A percentile compares a stretch with the other conserved stretches of the same genome.
Conservation (phyloP, 2,888 invertebrate genomes). For the Eupithecia subumbrata region DNA sequence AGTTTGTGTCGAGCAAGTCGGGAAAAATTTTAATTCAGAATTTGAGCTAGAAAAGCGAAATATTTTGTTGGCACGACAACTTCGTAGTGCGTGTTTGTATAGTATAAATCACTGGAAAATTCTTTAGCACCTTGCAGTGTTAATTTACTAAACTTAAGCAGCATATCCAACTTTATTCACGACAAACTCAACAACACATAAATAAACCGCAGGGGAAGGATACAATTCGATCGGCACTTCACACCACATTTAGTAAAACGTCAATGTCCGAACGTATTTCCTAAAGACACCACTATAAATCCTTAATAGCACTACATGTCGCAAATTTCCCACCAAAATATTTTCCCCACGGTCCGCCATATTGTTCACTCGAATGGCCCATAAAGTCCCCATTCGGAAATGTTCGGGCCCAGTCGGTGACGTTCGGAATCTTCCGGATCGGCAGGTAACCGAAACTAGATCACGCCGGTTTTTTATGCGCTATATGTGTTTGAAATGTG, state of each 20-base stretch:
- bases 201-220: constrained; percentile 26
- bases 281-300: constrained; percentile 40
- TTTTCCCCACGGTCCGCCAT: constrained; percentile 61
- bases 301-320: constrained; percentile 36
- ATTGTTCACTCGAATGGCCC: constrained; percentile 67
- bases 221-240: constrained; percentile 32
- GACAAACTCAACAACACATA: constrained; percentile 30
- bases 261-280: constrained; percentile 31
- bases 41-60: constrained; percentile 7
- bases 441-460: constrained; percentile 41
- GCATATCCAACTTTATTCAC: constrained; percentile 15
- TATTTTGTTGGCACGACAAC: neutral
- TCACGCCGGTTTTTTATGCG: constrained; percentile 38
- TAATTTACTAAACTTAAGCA: neutral
- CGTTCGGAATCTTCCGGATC: constrained; percentile 35
- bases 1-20: neutral
- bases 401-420: constrained; percentile 34
- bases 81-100: neutral
- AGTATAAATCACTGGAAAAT: neutral
- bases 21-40: constrained; percentile 6
- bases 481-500: constrained; percentile 35
- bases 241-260: constrained; percentile 30
- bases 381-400: constrained; percentile 58
- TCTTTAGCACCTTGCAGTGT: neutral
- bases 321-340: constrained; percentile 51